Percentiles rank a stretch among this genome's conserved stretches.
Evolutionary conservation across 2,888 invertebrate species (phyloP).

Genomic region (Hydraecia micacea): DNA sequence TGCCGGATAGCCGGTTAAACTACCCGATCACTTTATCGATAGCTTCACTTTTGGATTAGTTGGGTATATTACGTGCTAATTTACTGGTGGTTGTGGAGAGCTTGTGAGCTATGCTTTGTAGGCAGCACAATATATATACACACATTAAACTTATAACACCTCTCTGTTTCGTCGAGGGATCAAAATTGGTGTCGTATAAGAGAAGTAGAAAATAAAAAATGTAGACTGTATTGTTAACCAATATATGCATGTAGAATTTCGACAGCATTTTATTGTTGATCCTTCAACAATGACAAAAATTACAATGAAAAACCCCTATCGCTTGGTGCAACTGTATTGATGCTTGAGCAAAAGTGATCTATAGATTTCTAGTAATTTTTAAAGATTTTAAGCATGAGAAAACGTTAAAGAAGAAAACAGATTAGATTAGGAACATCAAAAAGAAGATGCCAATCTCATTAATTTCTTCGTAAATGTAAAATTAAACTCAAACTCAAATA

Average conservation of each 20-base stretch:
- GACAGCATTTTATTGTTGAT: too few relatives aligned
- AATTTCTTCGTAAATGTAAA: not conserved
- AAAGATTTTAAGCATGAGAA: not conserved
- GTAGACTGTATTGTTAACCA: too few relatives aligned
- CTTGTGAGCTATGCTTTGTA: not conserved
- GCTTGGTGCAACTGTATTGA: not conserved
- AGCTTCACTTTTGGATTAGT: constrained; percentile 57
- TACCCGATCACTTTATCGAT: constrained; percentile 58
- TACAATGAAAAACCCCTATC: too few relatives aligned
- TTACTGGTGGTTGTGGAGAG: constrained; percentile 24
- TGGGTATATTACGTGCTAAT: constrained; percentile 55
- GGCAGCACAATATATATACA: not conserved
- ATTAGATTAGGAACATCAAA: not conserved
- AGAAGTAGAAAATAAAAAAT: too few relatives aligned
- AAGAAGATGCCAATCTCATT: not conserved
- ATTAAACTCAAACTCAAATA: not conserved
- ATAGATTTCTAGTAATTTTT: not conserved
- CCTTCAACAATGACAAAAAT: too few relatives aligned
- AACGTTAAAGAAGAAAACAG: not conserved
- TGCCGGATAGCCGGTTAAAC: constrained; percentile 42
- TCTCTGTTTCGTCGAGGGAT: too few relatives aligned
- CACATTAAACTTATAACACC: too few relatives aligned
- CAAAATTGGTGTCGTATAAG: too few relatives aligned
- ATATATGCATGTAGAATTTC: too few relatives aligned
- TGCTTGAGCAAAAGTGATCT: not conserved